Evolutionary conservation across 2,888 invertebrate genomes (phyloP).

Genomic region (Coleophora deauratella): DNA sequence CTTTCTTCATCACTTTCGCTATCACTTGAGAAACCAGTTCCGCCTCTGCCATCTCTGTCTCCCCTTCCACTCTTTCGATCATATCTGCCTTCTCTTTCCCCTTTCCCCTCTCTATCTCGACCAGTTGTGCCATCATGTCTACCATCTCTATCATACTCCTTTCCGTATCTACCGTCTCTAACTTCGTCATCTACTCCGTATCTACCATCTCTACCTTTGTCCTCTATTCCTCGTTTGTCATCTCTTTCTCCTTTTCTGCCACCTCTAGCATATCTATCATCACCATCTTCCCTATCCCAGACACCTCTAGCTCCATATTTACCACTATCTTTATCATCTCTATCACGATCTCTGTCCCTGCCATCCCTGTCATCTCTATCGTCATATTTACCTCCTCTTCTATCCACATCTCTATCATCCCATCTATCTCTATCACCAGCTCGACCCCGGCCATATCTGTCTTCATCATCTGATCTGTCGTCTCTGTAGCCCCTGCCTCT

Average conservation of each 20-base stretch:
- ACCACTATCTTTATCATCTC: neutral
- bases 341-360: neutral
- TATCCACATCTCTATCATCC: neutral
- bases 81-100: neutral
- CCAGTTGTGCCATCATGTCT: neutral
- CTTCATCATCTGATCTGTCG: neutral
- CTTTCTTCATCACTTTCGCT: neutral
- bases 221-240: too few relatives aligned
- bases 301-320: neutral
- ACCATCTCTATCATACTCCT: too few relatives aligned
- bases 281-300: neutral
- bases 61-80: neutral
- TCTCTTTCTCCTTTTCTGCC: too few relatives aligned
- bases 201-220: too few relatives aligned
- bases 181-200: too few relatives aligned
- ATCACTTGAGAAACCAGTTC: neutral
- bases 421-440: neutral
- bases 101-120: neutral
- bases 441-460: too few relatives aligned
- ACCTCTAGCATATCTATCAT: too few relatives aligned
- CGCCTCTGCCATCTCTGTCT: too few relatives aligned
- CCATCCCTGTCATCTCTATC: neutral
- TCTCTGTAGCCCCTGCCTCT: neutral
- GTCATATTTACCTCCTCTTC: neutral
- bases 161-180: too few relatives aligned